Percentiles rank a stretch among this genome's conserved stretches.
Conservation (phyloP, 2,797 vertebrate species). For the Chelonia mydas region DNA sequence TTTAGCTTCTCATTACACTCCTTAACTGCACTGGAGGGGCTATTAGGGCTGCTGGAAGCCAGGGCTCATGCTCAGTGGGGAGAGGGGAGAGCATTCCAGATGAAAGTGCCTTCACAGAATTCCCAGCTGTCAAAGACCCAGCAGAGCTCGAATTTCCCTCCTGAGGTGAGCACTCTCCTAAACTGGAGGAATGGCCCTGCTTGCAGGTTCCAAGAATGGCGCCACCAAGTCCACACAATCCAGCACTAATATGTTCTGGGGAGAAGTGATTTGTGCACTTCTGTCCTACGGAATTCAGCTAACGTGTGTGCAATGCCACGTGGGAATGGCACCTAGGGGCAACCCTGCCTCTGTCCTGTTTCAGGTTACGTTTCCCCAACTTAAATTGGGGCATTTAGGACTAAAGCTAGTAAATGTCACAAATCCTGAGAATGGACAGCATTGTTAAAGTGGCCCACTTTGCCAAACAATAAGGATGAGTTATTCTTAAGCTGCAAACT, state of each 20-base stretch:
- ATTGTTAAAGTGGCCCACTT: neutral
- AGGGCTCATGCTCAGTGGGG: neutral
- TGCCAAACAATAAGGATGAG: neutral
- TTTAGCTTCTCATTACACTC: neutral
- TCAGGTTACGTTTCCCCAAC: neutral
- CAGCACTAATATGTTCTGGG: neutral
- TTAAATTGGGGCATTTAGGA: neutral
- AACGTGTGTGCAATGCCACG: neutral
- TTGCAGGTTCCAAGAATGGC: neutral
- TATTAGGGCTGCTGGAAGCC: neutral
- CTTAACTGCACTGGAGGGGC: neutral
- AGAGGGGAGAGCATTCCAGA: neutral
- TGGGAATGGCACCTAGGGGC: neutral
- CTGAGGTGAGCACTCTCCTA: neutral
- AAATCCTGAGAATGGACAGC: neutral
- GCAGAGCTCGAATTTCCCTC: neutral
- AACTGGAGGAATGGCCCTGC: neutral
- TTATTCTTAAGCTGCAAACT: accelerated
- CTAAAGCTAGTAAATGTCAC: neutral
- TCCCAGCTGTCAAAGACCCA: neutral
- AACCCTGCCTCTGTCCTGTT: neutral
- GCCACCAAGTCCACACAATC: neutral
- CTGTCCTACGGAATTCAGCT: neutral
- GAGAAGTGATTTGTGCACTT: neutral
- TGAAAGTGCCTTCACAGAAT: neutral